Evolutionary conservation across 2,797 vertebrate genomes (phyloP).

Genomic region (Enteromius fasciolatus): DNA sequence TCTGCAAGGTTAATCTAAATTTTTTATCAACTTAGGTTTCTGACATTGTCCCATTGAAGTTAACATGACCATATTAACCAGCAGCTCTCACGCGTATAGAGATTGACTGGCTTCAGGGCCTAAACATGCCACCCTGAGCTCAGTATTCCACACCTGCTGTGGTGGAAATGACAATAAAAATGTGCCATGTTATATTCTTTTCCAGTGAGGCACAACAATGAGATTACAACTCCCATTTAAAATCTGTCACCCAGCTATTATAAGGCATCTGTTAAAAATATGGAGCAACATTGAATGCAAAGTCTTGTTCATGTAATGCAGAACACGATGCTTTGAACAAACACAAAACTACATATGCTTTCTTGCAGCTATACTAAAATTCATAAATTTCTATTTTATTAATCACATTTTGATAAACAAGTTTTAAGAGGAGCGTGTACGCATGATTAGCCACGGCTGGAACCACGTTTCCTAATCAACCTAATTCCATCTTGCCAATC

Average conservation of each 20-base stretch:
- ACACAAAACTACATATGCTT: too few species aligned
- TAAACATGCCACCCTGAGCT: constrained; percentile 42
- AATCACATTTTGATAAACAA: too few species aligned
- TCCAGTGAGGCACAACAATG: constrained; percentile 51
- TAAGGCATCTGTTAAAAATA: constrained; percentile 22
- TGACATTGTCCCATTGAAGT: constrained; percentile 36
- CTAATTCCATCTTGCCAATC: too few species aligned
- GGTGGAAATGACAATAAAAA: constrained; percentile 48
- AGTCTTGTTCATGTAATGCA: constrained; percentile 6
- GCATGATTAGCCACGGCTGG: too few species aligned
- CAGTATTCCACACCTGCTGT: constrained; percentile 58
- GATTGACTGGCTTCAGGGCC: constrained; percentile 56
- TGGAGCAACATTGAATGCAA: neutral
- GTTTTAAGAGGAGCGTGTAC: too few species aligned
- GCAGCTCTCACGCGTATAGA: neutral
- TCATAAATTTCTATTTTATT: neutral
- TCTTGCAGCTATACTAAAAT: neutral
- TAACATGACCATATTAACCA: constrained; percentile 14
- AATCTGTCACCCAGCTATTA: constrained; percentile 39
- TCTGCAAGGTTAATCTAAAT: constrained; percentile 45
- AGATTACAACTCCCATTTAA: constrained; percentile 23
- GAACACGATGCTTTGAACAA: neutral
- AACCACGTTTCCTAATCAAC: too few species aligned
- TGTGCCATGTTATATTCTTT: constrained; percentile 50
- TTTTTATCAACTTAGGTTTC: constrained; percentile 42